These are phyloP conservation scores for Urosaurus nigricauda DNA, from an alignment of 2,797 vertebrate species.

Conservation along the genomic window DNA sequence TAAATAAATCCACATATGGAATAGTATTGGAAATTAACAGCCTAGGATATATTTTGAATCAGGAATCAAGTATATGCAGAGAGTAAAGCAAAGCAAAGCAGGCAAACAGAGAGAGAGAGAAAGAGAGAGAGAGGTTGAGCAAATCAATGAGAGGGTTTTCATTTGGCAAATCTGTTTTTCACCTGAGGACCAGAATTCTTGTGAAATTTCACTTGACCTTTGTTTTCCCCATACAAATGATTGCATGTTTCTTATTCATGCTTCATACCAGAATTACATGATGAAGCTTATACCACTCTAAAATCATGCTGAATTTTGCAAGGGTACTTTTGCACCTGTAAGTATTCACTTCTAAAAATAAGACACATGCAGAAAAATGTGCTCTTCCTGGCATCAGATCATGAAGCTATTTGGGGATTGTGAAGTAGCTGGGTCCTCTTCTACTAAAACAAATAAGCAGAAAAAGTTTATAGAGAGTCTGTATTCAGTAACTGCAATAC, in stretches of 20 bases:
- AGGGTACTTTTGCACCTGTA: background rate
- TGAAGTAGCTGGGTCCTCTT: background rate
- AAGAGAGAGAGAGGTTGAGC: too few relatives aligned
- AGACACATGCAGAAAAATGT: background rate
- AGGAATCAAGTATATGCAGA: slow-evolving; percentile 45
- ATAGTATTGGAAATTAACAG: slow-evolving; percentile 57
- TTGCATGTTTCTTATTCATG: background rate
- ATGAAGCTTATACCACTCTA: background rate
- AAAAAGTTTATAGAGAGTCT: background rate
- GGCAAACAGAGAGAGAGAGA: slow-evolving; percentile 16
- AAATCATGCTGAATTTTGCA: background rate
- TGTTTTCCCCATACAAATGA: background rate
- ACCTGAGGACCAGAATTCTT: background rate
- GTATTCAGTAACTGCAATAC: background rate
- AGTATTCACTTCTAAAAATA: background rate
- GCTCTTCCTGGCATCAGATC: background rate
- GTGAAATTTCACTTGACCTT: background rate
- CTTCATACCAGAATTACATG: background rate
- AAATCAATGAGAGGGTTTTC: slow-evolving; percentile 7
- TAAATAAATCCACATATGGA: slow-evolving; percentile 44
- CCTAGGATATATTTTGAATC: slow-evolving; percentile 48
- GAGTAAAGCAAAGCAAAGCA: slow-evolving; percentile 19
- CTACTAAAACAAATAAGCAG: background rate
- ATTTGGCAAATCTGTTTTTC: slow-evolving; percentile 37
- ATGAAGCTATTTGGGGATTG: background rate